phyloP scores from a whole-genome alignment of 2,113 vertebrate species.

The Mormoops blainvillei region DNA sequence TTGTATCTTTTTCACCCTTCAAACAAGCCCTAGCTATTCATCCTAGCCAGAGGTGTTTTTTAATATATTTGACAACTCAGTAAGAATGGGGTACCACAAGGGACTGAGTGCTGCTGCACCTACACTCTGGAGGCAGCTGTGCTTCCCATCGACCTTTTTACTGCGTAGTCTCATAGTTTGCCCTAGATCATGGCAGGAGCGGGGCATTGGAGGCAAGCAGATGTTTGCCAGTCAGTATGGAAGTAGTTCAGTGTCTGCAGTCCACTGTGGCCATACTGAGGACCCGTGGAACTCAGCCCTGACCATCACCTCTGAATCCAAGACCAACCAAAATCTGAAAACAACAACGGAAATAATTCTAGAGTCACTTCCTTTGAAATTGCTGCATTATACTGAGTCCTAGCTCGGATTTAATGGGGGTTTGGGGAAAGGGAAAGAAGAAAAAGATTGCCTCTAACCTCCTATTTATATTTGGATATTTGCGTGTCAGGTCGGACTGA shows the following conservation, averaged over 20 bases:
- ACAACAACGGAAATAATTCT: conserved; percentile 61
- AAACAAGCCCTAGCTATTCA: not conserved
- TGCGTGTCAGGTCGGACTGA: conserved; percentile 36
- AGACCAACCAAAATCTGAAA: conserved; percentile 22
- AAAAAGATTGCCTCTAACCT: conserved; percentile 75
- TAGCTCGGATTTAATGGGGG: conserved; percentile 51
- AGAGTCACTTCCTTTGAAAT: conserved; percentile 62
- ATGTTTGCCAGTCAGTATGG: not conserved
- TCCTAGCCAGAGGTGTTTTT: not conserved
- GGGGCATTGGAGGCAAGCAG: not conserved
- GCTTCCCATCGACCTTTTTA: not conserved
- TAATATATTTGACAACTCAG: not conserved
- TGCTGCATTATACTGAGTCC: conserved; percentile 61
- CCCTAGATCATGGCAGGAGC: not conserved
- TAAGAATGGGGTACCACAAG: not conserved
- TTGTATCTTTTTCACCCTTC: not conserved
- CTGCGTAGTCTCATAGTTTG: not conserved
- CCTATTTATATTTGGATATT: conserved; percentile 83
- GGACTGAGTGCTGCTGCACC: not conserved
- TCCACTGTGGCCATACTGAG: not conserved
- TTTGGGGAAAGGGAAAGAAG: not conserved
- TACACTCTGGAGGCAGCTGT: not conserved
- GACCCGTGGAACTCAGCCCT: not conserved
- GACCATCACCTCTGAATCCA: not conserved
- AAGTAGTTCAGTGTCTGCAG: not conserved